A percentile compares a stretch with the other conserved stretches of the same genome.
phyloP scores from a whole-genome alignment of 1,140 invertebrate genomes.

The Cotesia chilonis region DNA sequence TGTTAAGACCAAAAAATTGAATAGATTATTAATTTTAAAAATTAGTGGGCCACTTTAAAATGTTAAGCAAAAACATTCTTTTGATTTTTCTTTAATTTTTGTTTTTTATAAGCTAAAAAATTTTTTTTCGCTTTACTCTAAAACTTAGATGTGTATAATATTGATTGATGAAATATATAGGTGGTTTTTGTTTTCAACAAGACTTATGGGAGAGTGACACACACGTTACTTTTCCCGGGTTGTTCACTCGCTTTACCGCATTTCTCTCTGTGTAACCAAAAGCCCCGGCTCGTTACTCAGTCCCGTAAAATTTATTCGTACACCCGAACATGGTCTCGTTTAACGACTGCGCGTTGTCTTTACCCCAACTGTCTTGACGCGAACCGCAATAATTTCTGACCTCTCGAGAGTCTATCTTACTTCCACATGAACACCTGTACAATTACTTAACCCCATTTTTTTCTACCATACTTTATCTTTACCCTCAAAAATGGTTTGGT shows the following conservation, averaged over 20 bases:
- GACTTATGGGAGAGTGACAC: neutral
- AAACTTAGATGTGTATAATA: neutral
- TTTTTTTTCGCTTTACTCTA: too few relatives aligned
- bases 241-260: constrained; percentile 7
- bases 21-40: too few relatives aligned
- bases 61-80: too few relatives aligned
- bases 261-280: constrained; percentile 30
- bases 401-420: constrained; percentile 14
- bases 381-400: constrained; percentile 25
- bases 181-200: neutral
- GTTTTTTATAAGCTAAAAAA: too few relatives aligned
- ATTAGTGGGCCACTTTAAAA: too few relatives aligned
- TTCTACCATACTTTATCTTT: neutral
- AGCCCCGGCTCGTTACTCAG: constrained; percentile 34
- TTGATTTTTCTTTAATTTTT: too few relatives aligned
- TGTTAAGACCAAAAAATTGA: too few relatives aligned
- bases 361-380: constrained; percentile 26
- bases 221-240: neutral
- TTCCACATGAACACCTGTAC: constrained; percentile 19
- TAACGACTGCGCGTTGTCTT: constrained; percentile 37
- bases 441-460: constrained; percentile 1
- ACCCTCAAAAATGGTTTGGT: neutral
- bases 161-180: neutral
- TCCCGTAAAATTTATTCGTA: constrained; percentile 36
- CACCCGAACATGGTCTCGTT: constrained; percentile 29